Conservation (phyloP, 35 echinoderm and acorn worm genomes). For the Chiridota heheva region DNA sequence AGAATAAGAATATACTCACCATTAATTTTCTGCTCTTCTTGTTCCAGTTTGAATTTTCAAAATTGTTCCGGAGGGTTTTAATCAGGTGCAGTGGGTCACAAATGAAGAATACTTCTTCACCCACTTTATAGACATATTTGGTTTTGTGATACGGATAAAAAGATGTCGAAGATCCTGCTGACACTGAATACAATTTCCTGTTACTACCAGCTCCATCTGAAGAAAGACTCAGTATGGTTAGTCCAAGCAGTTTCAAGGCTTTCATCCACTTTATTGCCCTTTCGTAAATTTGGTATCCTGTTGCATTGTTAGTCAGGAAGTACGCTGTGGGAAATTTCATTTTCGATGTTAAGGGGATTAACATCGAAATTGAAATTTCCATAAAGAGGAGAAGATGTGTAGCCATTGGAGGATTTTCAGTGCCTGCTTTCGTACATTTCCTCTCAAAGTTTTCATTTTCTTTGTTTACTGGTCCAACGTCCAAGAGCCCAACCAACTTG, state of each 20-base stretch:
- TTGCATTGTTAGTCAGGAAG: background rate
- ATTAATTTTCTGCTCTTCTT: slow-evolving; percentile 49
- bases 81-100: slow-evolving; percentile 69
- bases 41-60: slow-evolving; percentile 67
- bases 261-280: background rate
- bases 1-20: slow-evolving; percentile 44
- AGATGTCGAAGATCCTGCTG: background rate
- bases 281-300: slow-evolving; percentile 10
- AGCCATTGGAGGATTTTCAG: background rate
- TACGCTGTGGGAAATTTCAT: slow-evolving; percentile 26
- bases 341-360: background rate
- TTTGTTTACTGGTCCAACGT: background rate
- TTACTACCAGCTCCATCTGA: slow-evolving; percentile 27
- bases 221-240: background rate
- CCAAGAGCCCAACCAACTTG: slow-evolving; percentile 10
- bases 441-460: slow-evolving; percentile 1
- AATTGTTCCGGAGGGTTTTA: slow-evolving; percentile 67
- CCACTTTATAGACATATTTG: background rate
- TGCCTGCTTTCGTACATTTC: background rate
- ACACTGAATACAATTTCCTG: slow-evolving; percentile 21
- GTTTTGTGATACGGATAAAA: slow-evolving; percentile 12
- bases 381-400: slow-evolving; percentile 41
- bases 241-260: background rate
- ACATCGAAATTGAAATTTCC: slow-evolving; percentile 30
- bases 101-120: slow-evolving; percentile 56